Evolutionary conservation across 2,888 invertebrate species (phyloP).

Genomic region (Rhingia rostrata): DNA sequence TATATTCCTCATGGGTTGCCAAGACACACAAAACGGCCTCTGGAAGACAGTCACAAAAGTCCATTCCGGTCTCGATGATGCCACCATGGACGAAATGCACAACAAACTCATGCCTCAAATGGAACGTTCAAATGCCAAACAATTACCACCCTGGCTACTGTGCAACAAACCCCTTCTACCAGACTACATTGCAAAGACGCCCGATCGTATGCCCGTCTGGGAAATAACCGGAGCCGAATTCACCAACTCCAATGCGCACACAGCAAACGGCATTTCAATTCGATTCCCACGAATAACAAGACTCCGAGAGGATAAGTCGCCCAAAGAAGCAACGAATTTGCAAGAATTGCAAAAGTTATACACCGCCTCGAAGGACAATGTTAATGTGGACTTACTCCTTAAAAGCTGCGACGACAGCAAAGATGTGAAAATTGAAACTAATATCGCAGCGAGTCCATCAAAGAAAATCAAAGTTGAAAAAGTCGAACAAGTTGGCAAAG

Average conservation of each 20-base stretch:
- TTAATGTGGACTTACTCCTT: conserved; percentile 81
- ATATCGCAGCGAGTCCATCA: conserved; percentile 54
- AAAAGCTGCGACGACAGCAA: conserved; percentile 76
- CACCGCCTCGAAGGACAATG: conserved; percentile 85
- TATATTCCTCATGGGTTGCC: conserved; percentile 96
- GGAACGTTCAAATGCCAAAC: conserved; percentile 89
- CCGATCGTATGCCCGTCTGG: conserved; percentile 95
- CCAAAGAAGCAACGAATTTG: conserved; percentile 92
- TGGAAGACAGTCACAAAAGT: conserved; percentile 97
- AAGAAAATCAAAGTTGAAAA: conserved; percentile 60
- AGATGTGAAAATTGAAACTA: conserved; percentile 61
- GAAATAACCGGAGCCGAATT: conserved; percentile 94
- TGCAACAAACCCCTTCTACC: conserved; percentile 93
- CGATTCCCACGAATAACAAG: conserved; percentile 94
- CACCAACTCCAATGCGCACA: conserved; percentile 92
- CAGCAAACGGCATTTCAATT: conserved; percentile 96
- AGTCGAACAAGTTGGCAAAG: conserved; percentile 46
- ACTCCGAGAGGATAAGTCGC: conserved; percentile 92
- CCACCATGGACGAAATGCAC: conserved; percentile 90
- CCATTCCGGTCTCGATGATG: conserved; percentile 94
- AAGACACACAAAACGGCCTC: conserved; percentile 86
- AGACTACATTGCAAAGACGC: conserved; percentile 93
- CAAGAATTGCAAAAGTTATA: conserved; percentile 88
- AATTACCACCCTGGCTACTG: conserved; percentile 91
- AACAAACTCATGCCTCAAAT: conserved; percentile 85